Conservation (phyloP, 1,140 invertebrate genomes). For the Homalodisca vitripennis region DNA sequence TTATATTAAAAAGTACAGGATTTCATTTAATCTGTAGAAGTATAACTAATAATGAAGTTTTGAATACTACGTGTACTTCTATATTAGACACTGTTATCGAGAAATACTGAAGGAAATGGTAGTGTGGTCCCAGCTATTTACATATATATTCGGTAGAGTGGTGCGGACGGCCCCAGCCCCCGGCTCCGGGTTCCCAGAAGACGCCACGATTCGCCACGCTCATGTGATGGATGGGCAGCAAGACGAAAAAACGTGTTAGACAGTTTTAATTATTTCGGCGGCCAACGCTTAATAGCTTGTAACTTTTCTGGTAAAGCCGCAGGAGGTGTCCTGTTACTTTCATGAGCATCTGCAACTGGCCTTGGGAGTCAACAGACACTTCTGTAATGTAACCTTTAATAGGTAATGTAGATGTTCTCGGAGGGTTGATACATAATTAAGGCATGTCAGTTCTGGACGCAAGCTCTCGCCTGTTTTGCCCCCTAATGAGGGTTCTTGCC, state of each 20-base stretch:
- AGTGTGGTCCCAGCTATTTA: conserved; percentile 19
- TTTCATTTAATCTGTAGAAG: too few species aligned
- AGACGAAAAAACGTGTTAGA: conserved; percentile 24
- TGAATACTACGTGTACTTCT: too few species aligned
- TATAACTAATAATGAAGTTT: too few species aligned
- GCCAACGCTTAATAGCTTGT: conserved; percentile 8
- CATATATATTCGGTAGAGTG: conserved; percentile 19
- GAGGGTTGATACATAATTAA: neutral
- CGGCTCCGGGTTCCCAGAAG: neutral
- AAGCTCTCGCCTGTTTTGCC: neutral
- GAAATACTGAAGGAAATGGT: too few species aligned
- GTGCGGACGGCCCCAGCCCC: neutral
- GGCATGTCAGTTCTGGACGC: neutral
- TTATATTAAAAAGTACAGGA: too few species aligned
- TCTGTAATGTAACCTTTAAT: neutral
- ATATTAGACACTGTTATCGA: too few species aligned
- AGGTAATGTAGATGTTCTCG: neutral
- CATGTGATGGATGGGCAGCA: conserved; percentile 16
- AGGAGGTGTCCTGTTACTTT: conserved; percentile 5
- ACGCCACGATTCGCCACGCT: conserved; percentile 12
- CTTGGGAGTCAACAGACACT: neutral
- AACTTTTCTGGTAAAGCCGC: conserved; percentile 11
- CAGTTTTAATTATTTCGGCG: conserved; percentile 27
- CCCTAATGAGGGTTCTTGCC: neutral
- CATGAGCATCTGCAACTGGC: neutral